phyloP scores from a whole-genome alignment of 2,113 vertebrate genomes.

The Anguilla rostrata region DNA sequence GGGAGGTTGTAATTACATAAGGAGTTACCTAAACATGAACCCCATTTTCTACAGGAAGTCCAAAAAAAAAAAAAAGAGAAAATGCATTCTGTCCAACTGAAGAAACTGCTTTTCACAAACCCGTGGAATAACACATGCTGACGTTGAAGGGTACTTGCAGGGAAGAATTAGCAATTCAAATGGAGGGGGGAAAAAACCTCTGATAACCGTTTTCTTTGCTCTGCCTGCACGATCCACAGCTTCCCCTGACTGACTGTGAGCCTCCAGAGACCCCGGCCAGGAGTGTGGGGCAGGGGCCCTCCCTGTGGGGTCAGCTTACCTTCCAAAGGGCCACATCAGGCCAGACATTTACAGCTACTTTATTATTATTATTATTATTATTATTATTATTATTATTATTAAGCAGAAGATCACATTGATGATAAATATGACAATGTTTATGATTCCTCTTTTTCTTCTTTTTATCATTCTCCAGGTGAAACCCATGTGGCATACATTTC shows the following conservation, averaged over 20 bases:
- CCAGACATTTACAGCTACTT: too few species aligned
- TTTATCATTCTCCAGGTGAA: background rate
- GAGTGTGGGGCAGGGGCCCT: background rate
- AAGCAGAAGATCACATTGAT: background rate
- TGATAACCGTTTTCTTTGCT: background rate
- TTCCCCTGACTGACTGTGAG: background rate
- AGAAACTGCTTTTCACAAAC: background rate
- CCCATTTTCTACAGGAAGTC: background rate
- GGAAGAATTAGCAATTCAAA: constrained; percentile 4
- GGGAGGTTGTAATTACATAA: background rate
- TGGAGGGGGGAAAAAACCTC: background rate
- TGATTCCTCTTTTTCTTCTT: background rate
- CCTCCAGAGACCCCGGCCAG: background rate
- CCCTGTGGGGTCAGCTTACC: background rate
- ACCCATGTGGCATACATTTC: background rate
- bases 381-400: too few species aligned
- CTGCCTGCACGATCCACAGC: background rate
- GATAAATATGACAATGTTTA: background rate
- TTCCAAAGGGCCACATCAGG: background rate
- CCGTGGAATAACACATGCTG: background rate
- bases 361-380: too few species aligned
- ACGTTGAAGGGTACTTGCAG: background rate
- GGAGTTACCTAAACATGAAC: background rate
- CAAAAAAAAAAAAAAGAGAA: background rate
- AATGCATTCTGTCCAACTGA: background rate